Conservation (phyloP, 1,140 invertebrate genomes). For the Phortica variegata region DNA sequence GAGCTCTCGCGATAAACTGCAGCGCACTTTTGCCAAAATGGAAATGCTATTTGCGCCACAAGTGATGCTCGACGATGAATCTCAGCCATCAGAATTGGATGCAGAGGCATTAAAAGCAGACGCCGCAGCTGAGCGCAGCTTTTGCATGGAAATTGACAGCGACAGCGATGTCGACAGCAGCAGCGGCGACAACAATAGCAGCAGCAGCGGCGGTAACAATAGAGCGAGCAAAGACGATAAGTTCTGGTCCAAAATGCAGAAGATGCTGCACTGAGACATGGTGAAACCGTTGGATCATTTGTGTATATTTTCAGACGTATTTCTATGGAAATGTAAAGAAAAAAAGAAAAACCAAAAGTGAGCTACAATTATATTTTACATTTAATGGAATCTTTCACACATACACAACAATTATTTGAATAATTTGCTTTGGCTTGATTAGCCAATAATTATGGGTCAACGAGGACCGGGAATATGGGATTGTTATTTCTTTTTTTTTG, state of each 20-base stretch:
- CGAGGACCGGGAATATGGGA: too few species aligned
- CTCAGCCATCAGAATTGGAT: not conserved
- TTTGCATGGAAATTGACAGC: conserved; percentile 7
- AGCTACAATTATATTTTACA: too few species aligned
- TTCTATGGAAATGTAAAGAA: not conserved
- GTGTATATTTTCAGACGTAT: conserved; percentile 9
- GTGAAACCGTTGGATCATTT: not conserved
- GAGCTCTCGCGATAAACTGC: too few species aligned
- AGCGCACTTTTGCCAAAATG: conserved; percentile 40
- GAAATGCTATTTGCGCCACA: conserved; percentile 35
- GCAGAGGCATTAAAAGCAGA: not conserved
- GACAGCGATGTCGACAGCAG: not conserved
- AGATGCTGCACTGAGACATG: not conserved
- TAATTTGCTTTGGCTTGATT: too few species aligned
- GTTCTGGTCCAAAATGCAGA: not conserved
- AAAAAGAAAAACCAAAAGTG: conserved; percentile 1
- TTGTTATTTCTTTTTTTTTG: not conserved
- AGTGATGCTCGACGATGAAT: conserved; percentile 1
- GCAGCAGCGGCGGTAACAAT: conserved; percentile 5
- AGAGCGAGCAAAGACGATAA: not conserved
- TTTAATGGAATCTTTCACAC: too few species aligned
- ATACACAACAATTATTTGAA: too few species aligned
- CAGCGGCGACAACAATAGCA: conserved; percentile 10
- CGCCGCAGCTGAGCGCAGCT: conserved; percentile 32
- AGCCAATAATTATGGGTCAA: too few species aligned